Evolutionary conservation across 2,113 vertebrate genomes (phyloP), one percentile per base, ranked within the genome.

Genomic region (Stomatorhinus ivindoensis): DNA sequence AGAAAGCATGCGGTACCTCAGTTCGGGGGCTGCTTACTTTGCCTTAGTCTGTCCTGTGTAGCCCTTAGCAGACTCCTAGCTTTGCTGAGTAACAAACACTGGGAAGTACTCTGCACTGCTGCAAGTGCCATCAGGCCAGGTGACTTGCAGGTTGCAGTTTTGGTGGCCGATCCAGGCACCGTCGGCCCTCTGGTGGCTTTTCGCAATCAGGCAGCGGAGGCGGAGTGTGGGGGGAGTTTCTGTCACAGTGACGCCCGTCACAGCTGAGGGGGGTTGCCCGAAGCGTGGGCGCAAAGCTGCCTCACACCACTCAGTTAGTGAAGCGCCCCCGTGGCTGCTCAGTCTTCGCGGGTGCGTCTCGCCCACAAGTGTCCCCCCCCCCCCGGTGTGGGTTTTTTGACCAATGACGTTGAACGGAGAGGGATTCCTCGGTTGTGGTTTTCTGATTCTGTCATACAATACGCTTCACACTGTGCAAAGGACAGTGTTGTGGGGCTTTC

Each of bases 191-290:
- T 82, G 6, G 86, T 17, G 27, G 87, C 17, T 42, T 55, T 47
- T 69, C 27, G 39, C 84, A 50, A 44, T 69, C 42, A 76, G 27
- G 4, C 6, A 2, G 73, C 27, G 90, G 53, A 84, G 27, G 80
- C 3, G 87, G 46, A 48, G 89, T 58, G 91, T 86, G 89, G 89
- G 92, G 47, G 89, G 88, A 55, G 91, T 89, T 48, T 92, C 90
- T 76, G 50, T 83, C 1, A 39, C 48, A 35, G 15, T 92, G 88
- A 88, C 48, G 3, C 31, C 15, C 47, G 44, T 44, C 21, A 3
- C 19, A 9, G 46, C 90, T 90, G 90, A 90, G 91, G 92, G 92
- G 92, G 92, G 92, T 92, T 93, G 89, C 92, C 92, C 91, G 51
- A 61, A 11, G 83, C 53, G 92, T 90, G 91, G 92, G 92, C 44